Percentiles rank a stretch among this genome's conserved stretches.
Conservation (phyloP, 2,888 invertebrate species). For the Acronicta alni region DNA sequence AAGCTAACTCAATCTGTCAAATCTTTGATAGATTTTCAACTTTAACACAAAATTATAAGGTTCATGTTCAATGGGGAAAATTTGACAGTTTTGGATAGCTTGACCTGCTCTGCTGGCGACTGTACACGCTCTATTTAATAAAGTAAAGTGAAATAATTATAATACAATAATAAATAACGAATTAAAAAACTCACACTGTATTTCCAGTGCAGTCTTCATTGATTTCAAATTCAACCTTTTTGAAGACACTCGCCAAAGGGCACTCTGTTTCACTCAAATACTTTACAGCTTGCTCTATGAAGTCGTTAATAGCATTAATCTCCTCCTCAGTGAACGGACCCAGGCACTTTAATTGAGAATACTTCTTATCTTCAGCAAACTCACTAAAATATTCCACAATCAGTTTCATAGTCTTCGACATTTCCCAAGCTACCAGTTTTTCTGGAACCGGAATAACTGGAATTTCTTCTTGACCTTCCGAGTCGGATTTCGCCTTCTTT, state of each 20-base stretch:
- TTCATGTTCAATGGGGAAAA: no score
- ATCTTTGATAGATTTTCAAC: no score
- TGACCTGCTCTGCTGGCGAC: no score
- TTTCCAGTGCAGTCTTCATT: constrained; percentile 65
- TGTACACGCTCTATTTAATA: no score
- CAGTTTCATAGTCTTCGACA: constrained; percentile 37
- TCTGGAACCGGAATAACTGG: not conserved
- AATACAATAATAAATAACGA: no score
- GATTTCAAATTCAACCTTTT: constrained; percentile 51
- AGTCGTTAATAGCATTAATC: constrained; percentile 57
- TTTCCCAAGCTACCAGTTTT: not conserved
- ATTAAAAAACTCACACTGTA: constrained; percentile 65
- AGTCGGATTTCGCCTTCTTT: constrained; percentile 38
- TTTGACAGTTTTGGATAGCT: no score
- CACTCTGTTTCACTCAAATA: constrained; percentile 39
- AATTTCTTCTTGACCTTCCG: constrained; percentile 22
- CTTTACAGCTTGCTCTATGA: constrained; percentile 55
- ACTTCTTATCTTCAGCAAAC: constrained; percentile 55
- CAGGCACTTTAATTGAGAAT: constrained; percentile 70
- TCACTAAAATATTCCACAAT: constrained; percentile 67
- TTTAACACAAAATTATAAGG: no score
- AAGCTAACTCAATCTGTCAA: no score
- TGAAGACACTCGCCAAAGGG: constrained; percentile 41
- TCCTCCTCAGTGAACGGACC: constrained; percentile 66
- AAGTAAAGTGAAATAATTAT: no score